These are phyloP conservation scores for Amiota minor DNA, from an alignment of 2,888 invertebrate species.

Conservation along the genomic window DNA sequence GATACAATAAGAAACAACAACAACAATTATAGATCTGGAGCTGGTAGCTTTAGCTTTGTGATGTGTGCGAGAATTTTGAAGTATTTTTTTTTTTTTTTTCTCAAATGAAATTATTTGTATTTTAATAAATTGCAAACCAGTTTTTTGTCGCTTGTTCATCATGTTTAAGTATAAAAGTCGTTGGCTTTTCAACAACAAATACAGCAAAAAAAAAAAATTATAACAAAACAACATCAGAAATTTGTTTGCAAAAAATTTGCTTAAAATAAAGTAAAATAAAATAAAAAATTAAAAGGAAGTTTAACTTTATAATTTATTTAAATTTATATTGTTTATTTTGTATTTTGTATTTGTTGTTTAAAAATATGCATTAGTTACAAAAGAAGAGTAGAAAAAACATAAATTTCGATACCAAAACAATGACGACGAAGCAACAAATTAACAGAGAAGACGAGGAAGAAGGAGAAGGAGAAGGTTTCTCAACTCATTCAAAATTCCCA, in stretches of 20 bases:
- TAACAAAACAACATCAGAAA: neutral
- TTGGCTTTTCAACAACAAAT: slow-evolving; percentile 13
- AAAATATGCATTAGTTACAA: neutral
- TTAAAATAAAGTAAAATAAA: slow-evolving; percentile 4
- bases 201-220: neutral
- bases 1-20: too few species aligned
- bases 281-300: slow-evolving; percentile 19
- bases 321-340: neutral
- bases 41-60: neutral
- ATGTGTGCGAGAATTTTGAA: too few species aligned
- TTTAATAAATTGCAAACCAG: slow-evolving; percentile 15
- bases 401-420: too few species aligned
- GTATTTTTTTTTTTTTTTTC: too few species aligned
- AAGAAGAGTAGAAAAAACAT: too few species aligned
- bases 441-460: too few species aligned
- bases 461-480: neutral
- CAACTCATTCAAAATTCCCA: slow-evolving; percentile 30
- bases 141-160: slow-evolving; percentile 2
- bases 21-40: slow-evolving; percentile 17
- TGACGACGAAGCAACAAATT: too few species aligned
- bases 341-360: too few species aligned
- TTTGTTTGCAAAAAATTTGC: slow-evolving; percentile 13
- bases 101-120: too few species aligned
- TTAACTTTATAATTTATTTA: neutral
- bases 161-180: slow-evolving; percentile 6